Evolutionary conservation across 1,140 invertebrate genomes (phyloP).

Genomic region (Zaprionus capensis): DNA sequence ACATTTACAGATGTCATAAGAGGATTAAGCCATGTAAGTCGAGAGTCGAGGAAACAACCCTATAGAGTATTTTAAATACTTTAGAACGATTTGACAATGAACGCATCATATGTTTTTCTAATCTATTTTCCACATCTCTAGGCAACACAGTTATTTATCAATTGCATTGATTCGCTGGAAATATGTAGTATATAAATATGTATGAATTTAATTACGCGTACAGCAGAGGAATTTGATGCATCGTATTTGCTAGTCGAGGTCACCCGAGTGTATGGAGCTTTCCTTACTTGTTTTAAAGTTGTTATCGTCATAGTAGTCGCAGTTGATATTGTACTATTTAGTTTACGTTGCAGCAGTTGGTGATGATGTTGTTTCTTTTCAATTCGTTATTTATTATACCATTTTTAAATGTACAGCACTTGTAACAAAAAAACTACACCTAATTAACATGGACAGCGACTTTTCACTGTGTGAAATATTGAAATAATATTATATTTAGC

Average conservation of each 20-base stretch:
- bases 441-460: too few species aligned
- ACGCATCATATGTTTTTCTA: not conserved
- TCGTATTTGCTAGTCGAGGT: not conserved
- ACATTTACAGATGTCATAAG: not conserved
- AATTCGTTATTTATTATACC: not conserved
- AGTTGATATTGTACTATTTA: conserved; percentile 7
- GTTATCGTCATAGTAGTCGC: not conserved
- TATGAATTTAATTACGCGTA: too few species aligned
- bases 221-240: not conserved
- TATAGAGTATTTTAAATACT: not conserved
- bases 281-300: conserved; percentile 2
- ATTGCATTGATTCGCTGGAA: too few species aligned
- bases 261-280: not conserved
- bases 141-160: not conserved
- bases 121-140: not conserved
- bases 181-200: too few species aligned
- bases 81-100: not conserved
- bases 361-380: not conserved
- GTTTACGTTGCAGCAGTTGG: not conserved
- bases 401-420: not conserved
- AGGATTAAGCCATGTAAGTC: not conserved
- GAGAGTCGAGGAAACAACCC: not conserved
- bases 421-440: too few species aligned
- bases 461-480: too few species aligned
- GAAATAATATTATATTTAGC: too few species aligned